Percentiles rank a stretch among this genome's conserved stretches.
These are phyloP conservation scores for Stenodema calcarata DNA, from an alignment of 2,888 invertebrate species.

Conservation along the genomic window DNA sequence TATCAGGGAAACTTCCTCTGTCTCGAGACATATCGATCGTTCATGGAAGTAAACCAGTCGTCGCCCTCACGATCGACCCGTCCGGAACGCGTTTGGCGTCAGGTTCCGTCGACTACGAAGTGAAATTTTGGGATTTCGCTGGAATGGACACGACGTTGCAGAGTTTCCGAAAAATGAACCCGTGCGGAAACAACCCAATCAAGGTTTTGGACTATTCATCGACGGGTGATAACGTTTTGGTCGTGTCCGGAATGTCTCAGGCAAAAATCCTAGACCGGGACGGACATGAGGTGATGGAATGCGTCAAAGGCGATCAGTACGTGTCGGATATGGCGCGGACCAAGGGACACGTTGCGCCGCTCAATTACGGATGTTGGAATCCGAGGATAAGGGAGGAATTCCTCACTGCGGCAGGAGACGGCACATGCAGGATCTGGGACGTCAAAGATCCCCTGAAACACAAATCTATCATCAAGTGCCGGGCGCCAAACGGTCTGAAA, in stretches of 20 bases:
- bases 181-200: conserved; percentile 95
- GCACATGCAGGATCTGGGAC: conserved; percentile 91
- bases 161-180: conserved; percentile 90
- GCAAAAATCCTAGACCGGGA: conserved; percentile 94
- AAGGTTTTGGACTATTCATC: conserved; percentile 87
- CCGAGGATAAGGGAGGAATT: conserved; percentile 91
- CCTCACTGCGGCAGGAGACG: conserved; percentile 91
- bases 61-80: conserved; percentile 90
- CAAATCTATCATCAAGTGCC: conserved; percentile 82
- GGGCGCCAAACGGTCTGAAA: conserved; percentile 84
- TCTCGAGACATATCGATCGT: conserved; percentile 80
- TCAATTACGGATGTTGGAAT: conserved; percentile 93
- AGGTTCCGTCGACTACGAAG: conserved; percentile 95
- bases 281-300: conserved; percentile 91
- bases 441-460: conserved; percentile 78
- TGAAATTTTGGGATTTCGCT: conserved; percentile 98
- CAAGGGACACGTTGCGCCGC: conserved; percentile 91
- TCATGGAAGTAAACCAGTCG: conserved; percentile 90
- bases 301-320: conserved; percentile 94
- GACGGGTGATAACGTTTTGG: conserved; percentile 91
- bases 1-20: conserved; percentile 70
- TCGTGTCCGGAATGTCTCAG: conserved; percentile 89
- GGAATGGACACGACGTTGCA: conserved; percentile 94
- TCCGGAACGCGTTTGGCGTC: conserved; percentile 89
- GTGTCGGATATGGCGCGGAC: conserved; percentile 92